Evolutionary conservation across 1,140 invertebrate species (phyloP).

Genomic region (Nasonia longicornis): DNA sequence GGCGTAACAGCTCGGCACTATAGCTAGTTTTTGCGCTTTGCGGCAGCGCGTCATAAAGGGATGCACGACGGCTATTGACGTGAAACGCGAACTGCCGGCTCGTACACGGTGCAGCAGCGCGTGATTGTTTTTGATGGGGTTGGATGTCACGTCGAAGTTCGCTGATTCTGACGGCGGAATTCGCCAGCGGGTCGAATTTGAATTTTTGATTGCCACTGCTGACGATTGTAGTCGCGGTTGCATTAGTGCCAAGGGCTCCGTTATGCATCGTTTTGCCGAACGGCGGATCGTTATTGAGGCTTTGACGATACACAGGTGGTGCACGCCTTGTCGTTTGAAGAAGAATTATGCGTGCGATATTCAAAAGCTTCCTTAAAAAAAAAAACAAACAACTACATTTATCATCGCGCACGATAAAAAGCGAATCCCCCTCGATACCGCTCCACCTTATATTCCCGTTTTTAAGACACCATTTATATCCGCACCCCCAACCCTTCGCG

Average conservation of each 20-base stretch:
- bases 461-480: conserved; percentile 35
- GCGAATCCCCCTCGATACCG: background rate
- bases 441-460: background rate
- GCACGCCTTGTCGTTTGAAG: too few relatives aligned
- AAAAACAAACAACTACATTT: background rate
- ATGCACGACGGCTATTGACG: conserved; percentile 29
- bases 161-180: background rate
- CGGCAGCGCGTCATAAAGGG: conserved; percentile 30
- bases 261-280: too few relatives aligned
- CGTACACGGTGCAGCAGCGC: background rate
- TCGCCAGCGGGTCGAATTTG: background rate
- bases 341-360: too few relatives aligned
- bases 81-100: background rate
- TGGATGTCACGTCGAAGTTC: background rate
- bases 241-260: too few relatives aligned
- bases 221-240: too few relatives aligned
- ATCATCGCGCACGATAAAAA: background rate
- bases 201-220: background rate
- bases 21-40: conserved; percentile 54
- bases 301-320: too few relatives aligned
- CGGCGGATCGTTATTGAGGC: too few relatives aligned
- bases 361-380: background rate
- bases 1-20: conserved; percentile 33
- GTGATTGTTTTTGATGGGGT: conserved; percentile 20
- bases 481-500: background rate